These are phyloP conservation scores for Hydractinia echinata DNA, from an alignment of 30 jellyfish, hydroid and myxozoan genomes.

Conservation along the genomic window DNA sequence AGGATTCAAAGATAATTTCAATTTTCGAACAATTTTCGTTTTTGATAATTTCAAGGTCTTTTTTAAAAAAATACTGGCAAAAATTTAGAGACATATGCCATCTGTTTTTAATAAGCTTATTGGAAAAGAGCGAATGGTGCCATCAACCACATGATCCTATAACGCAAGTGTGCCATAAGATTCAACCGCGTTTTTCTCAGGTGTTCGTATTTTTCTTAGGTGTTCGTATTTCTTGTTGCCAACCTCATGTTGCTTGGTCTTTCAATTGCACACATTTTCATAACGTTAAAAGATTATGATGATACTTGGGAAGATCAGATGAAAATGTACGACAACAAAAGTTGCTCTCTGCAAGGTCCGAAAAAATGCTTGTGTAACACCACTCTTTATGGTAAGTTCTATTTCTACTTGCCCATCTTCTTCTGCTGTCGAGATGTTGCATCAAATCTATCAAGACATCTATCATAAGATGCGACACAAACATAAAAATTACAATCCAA, in stretches of 20 bases:
- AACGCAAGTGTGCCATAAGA: too few species aligned
- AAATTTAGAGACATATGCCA: too few species aligned
- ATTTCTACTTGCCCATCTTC: not conserved
- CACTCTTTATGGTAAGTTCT: not conserved
- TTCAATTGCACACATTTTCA: constrained; percentile 1
- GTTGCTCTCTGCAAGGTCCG: not conserved
- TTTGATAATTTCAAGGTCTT: too few species aligned
- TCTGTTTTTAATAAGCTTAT: too few species aligned
- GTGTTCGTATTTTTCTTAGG: not conserved
- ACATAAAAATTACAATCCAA: too few species aligned
- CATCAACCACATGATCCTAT: too few species aligned
- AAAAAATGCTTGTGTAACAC: not conserved
- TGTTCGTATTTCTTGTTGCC: not conserved
- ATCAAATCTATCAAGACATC: too few species aligned
- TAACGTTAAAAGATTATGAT: not conserved
- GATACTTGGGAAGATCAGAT: constrained; percentile 1
- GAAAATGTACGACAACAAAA: not conserved
- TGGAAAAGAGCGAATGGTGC: too few species aligned
- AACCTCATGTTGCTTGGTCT: not conserved
- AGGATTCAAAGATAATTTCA: too few species aligned
- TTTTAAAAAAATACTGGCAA: too few species aligned
- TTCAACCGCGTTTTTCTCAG: not conserved
- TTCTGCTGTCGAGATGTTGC: not conserved
- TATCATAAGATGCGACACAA: too few species aligned
- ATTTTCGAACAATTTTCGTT: too few species aligned